Evolutionary conservation across 2,888 invertebrate species (phyloP).

Genomic region (Pterostichus madidus): DNA sequence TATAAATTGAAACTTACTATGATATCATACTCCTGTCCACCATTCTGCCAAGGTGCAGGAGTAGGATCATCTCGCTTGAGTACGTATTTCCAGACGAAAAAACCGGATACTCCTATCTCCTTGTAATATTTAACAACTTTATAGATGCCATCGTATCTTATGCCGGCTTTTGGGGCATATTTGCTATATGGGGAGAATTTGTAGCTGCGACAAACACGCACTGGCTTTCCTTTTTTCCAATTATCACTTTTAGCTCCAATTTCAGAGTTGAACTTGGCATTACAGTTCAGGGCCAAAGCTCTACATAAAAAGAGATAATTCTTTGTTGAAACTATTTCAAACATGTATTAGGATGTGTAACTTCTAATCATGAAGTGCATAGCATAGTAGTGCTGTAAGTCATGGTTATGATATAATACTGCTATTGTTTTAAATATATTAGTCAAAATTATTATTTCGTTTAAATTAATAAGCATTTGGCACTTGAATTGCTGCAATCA

Average conservation of each 20-base stretch:
- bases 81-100: constrained; percentile 88
- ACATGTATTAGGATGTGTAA: not conserved
- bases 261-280: constrained; percentile 81
- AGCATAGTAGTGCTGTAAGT: too few relatives aligned
- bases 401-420: too few relatives aligned
- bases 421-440: too few relatives aligned
- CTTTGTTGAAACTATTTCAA: too few relatives aligned
- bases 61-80: constrained; percentile 87
- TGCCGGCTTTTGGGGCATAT: constrained; percentile 88
- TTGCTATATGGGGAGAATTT: constrained; percentile 87
- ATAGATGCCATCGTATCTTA: constrained; percentile 91
- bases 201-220: constrained; percentile 88
- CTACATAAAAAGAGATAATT: constrained; percentile 75
- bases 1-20: constrained; percentile 71
- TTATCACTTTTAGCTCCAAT: constrained; percentile 84
- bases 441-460: too few relatives aligned
- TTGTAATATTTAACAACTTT: constrained; percentile 92
- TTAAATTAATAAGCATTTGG: too few relatives aligned
- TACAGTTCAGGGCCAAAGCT: constrained; percentile 89
- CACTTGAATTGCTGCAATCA: too few relatives aligned
- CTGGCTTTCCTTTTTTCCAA: constrained; percentile 88
- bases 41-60: constrained; percentile 89
- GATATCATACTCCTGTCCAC: constrained; percentile 81
- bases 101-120: constrained; percentile 88
- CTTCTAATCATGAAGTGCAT: too few relatives aligned